Evolutionary conservation across 2,888 invertebrate genomes (phyloP), one percentile per base, ranked within the genome.

Genomic region (Ichneumoninae sp.): DNA sequence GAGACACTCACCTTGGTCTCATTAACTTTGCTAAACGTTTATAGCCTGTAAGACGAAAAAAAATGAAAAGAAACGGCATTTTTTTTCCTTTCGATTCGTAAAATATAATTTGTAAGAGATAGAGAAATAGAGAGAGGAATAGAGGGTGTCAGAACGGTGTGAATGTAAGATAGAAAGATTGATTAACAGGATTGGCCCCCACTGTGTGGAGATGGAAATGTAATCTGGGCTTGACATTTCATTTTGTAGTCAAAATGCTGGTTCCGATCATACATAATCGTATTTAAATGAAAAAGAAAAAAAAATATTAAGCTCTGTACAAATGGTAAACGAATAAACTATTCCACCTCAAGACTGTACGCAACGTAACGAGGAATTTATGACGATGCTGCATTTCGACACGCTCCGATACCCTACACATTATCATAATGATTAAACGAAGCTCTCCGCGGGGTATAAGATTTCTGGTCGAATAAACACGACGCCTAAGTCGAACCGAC

Each of bases 261-360:
- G 50, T 60, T 36, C 62, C 33, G 76, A 70, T 68, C 50, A 69
- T 52, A 83, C 72, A 69, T 70, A 84, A 80, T 77, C 54, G 68
- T 86, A 88, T 84, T 85, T 88, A 83, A 87, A 78, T 78, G 60
- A 13, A 16, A 72, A 44, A 40, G 30, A 78, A 50, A 76, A 16
- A 83, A 69, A 30, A 68, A 84, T 80, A 85, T 72, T 86, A 87
- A 88, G 66, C 80, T 78, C 86, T 89, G 88, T 90, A 89, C 83
- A 90, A 89, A 89, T 87, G 70, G 40, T 75, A 75, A 88, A 69
- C 70, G 74, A 90, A 89, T 87, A 89, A 89, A 89, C 52, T 82
- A 86, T 80, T 87, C 81, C 80, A 68, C 69, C 74, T 83, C 71
- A 62, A 57, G 36, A 85, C 22, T 70, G 52, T 74, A 26, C 30